phyloP scores from a whole-genome alignment of 2,888 invertebrate species.

The Noctua fimbriata region DNA sequence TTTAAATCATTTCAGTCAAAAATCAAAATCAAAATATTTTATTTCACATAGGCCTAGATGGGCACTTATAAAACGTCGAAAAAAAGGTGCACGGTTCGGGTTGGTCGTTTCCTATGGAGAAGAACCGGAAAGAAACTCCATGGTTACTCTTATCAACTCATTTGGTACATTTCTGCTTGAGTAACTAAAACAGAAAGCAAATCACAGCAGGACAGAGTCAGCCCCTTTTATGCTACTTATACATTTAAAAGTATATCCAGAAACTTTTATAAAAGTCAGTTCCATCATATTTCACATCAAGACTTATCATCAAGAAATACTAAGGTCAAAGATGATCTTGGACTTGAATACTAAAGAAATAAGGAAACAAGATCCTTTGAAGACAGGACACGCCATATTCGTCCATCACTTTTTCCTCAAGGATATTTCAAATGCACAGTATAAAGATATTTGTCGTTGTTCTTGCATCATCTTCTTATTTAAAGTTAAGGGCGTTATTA shows the following conservation, averaged over 20 bases:
- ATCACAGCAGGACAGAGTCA: neutral
- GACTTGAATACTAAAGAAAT: slow-evolving; percentile 37
- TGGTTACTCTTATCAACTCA: too few relatives aligned
- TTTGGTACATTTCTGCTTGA: neutral
- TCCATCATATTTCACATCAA: neutral
- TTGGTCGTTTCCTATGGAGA: too few relatives aligned
- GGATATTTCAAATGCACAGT: slow-evolving; percentile 2
- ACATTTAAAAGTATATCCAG: neutral
- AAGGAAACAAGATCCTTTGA: slow-evolving; percentile 40
- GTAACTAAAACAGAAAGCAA: neutral
- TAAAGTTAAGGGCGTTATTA: neutral
- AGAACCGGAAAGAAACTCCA: too few relatives aligned
- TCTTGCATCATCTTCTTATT: neutral
- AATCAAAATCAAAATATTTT: too few relatives aligned
- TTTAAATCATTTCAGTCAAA: neutral
- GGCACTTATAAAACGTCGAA: too few relatives aligned
- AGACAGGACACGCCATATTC: slow-evolving; percentile 15
- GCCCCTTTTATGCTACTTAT: neutral
- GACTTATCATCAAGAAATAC: slow-evolving; percentile 19
- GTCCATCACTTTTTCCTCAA: slow-evolving; percentile 39
- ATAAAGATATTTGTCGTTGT: neutral
- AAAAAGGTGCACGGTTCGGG: too few relatives aligned
- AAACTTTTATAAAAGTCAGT: neutral
- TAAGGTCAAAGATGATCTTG: slow-evolving; percentile 17
- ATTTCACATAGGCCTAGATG: too few relatives aligned